Evolutionary conservation across 1,140 invertebrate species (phyloP).

Genomic region (Zaprionus vittiger): DNA sequence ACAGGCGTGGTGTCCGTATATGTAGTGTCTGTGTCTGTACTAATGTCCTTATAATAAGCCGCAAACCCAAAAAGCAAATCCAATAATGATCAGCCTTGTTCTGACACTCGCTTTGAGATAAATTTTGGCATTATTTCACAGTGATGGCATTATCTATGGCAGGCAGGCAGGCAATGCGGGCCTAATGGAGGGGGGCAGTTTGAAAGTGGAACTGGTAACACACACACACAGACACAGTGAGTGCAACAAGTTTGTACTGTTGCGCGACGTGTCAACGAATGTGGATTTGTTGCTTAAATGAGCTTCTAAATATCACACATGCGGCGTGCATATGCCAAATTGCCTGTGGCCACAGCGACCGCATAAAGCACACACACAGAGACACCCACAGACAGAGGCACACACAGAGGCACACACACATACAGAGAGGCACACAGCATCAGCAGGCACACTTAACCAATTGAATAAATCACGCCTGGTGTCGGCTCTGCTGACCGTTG

Average conservation of each 20-base stretch:
- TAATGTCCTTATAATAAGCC: slow-evolving; percentile 41
- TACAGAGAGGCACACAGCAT: background rate
- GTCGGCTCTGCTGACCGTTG: slow-evolving; percentile 27
- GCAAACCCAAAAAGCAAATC: slow-evolving; percentile 17
- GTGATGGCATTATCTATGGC: background rate
- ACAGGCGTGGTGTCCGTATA: background rate
- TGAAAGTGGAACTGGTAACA: background rate
- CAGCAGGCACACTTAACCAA: slow-evolving; percentile 35
- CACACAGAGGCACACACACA: slow-evolving; percentile 17
- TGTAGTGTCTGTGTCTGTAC: background rate
- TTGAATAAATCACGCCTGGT: slow-evolving; percentile 62
- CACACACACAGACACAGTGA: background rate
- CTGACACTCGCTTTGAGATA: background rate
- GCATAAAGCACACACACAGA: slow-evolving; percentile 6
- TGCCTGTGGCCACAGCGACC: slow-evolving; percentile 48
- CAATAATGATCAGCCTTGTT: slow-evolving; percentile 21
- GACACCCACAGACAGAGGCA: slow-evolving; percentile 10
- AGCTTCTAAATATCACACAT: slow-evolving; percentile 35
- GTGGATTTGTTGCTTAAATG: slow-evolving; percentile 31
- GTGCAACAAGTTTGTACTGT: slow-evolving; percentile 44
- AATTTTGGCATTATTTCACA: slow-evolving; percentile 3
- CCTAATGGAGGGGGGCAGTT: background rate
- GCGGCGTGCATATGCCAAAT: slow-evolving; percentile 32
- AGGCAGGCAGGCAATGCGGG: background rate
- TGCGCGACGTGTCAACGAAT: slow-evolving; percentile 12